Evolutionary conservation across 2,888 invertebrate species (phyloP), one percentile per base, ranked within the genome.

Genomic region (Eurytoma californica): DNA sequence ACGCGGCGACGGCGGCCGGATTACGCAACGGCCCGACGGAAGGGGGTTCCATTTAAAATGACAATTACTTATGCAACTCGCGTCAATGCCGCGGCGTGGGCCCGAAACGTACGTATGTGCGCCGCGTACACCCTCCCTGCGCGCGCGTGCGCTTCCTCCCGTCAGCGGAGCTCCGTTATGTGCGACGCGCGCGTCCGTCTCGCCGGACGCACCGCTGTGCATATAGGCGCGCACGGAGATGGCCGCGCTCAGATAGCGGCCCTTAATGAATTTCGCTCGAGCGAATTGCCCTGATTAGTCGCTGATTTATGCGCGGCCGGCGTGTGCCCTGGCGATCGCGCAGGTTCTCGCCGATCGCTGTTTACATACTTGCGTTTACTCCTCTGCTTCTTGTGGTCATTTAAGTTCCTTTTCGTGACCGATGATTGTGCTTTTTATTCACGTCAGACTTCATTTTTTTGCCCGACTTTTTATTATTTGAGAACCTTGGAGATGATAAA

Each of bases 1-100:
- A 77, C 61, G 49, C 53, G 76, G 49, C 20, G 49, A 9, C 24
- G 76, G 70, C 63, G 55, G 39, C 58, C 53, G 55, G n/a, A 24
- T 74, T 80, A 79, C 69, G 61, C 70, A 76, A 76, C 60, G 76
- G 20, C 60, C 61, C 30, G 65, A 47, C 69, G 66, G 77, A 68
- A 65, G 74, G 63, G 74, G 79, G 72, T 85, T 85, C 85, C 84
- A 81, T 85, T 86, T 85, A 83, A 86, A 87, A 87, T 86, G 86
- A 87, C 88, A 88, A 88, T 88, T 87, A 84, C 84, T 86, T 86
- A 88, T 87, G 88, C 88, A 87, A 87, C 84, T 80, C 80, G 69
- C 75, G 79, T 76, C 73, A 60, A 73, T 77, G 72, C 51, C 61
- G 69, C 30, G 12, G 49, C 24, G 7, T 24, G 55, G 47, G 60